Percentiles rank a stretch among this genome's conserved stretches.
Evolutionary conservation across 30 jellyfish, hydroid and myxozoan species (phyloP).

Genomic region (Mastigias papua): DNA sequence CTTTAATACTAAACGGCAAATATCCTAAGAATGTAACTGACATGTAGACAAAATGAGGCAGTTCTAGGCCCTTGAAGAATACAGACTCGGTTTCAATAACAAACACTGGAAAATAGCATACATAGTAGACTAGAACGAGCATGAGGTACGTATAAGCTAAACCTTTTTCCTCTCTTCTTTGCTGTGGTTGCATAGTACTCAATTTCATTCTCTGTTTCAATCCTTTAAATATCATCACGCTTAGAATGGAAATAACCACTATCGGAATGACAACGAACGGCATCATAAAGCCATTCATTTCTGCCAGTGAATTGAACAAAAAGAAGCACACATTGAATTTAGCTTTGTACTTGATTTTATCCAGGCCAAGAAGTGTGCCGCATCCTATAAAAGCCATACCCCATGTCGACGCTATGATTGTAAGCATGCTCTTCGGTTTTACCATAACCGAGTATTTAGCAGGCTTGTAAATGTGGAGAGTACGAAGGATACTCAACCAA

Average conservation of each 20-base stretch:
- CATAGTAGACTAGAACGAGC: slow-evolving; percentile 51
- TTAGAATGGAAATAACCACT: background rate
- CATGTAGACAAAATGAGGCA: slow-evolving; percentile 41
- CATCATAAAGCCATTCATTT: slow-evolving; percentile 41
- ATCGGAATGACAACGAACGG: slow-evolving; percentile 47
- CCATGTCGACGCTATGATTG: slow-evolving; percentile 42
- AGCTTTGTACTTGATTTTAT: slow-evolving; percentile 40
- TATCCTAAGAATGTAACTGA: slow-evolving; percentile 42
- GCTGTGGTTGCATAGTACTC: background rate
- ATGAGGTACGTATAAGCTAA: slow-evolving; percentile 42
- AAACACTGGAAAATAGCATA: slow-evolving; percentile 61
- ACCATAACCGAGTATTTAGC: slow-evolving; percentile 22
- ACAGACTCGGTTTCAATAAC: slow-evolving; percentile 38
- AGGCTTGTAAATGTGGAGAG: slow-evolving; percentile 25
- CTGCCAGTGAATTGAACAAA: slow-evolving; percentile 1
- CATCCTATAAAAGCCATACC: slow-evolving; percentile 16
- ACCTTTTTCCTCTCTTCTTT: slow-evolving; percentile 41
- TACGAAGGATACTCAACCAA: slow-evolving; percentile 61
- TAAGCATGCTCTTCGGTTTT: slow-evolving; percentile 22
- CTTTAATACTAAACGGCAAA: slow-evolving; percentile 64
- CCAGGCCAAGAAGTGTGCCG: slow-evolving; percentile 12
- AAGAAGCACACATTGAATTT: slow-evolving; percentile 57
- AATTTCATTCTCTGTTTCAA: background rate
- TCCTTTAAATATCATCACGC: slow-evolving; percentile 10
- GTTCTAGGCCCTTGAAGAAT: background rate